A percentile compares a stretch with the other conserved stretches of the same genome.
These are phyloP conservation scores for Coregonus ussuriensis DNA, from an alignment of 2,797 vertebrate species.

Conservation along the genomic window DNA sequence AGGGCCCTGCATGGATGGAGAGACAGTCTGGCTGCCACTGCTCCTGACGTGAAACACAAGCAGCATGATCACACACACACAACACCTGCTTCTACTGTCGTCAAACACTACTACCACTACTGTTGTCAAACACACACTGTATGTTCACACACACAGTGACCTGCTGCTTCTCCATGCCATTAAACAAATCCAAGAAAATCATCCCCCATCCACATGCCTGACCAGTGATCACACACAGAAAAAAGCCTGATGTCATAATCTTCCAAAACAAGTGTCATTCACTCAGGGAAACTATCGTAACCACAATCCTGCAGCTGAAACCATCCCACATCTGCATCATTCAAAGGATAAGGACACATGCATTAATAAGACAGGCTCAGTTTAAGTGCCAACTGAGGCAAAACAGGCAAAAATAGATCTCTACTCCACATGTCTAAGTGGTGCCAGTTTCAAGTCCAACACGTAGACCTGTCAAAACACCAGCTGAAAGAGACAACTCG, in stretches of 20 bases:
- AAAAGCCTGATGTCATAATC: constrained; percentile 10
- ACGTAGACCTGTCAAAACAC: not conserved
- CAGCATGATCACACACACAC: constrained; percentile 19
- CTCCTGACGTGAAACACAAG: constrained; percentile 18
- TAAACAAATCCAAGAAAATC: not conserved
- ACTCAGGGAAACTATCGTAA: constrained; percentile 34
- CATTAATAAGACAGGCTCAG: not conserved
- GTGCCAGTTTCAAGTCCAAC: not conserved
- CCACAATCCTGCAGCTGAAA: constrained; percentile 32
- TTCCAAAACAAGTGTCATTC: not conserved
- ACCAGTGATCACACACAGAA: not conserved
- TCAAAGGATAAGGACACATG: constrained; percentile 14
- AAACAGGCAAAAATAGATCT: not conserved
- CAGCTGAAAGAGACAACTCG: not conserved
- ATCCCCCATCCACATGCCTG: constrained; percentile 2
- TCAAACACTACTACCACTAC: not conserved
- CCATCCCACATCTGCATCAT: constrained; percentile 34
- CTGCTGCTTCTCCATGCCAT: constrained; percentile 19
- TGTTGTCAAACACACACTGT: not conserved
- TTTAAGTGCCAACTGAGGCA: not conserved
- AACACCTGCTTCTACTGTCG: not conserved
- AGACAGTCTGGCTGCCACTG: constrained; percentile 19
- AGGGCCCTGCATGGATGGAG: constrained; percentile 6
- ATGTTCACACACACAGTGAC: constrained; percentile 21
- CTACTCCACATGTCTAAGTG: not conserved